Percentiles rank a stretch among this genome's conserved stretches.
Conservation (phyloP, 1,140 invertebrate species). For the Drosophila bipectinata region DNA sequence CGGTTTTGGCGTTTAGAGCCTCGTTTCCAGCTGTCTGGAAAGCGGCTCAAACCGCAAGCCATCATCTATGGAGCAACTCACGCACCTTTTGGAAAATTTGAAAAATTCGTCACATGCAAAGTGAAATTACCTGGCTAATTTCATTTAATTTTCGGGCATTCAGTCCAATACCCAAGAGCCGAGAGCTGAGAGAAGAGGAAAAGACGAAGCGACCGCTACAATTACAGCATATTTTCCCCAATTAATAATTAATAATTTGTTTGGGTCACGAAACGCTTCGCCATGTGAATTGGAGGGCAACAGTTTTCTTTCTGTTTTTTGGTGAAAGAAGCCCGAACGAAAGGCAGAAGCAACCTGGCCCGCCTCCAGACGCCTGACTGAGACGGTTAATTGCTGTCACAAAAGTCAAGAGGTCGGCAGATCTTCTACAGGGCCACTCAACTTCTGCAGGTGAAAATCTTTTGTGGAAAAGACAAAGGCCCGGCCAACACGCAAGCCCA, state of each 20-base stretch:
- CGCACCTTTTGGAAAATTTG: constrained; percentile 39
- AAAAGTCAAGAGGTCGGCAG: constrained; percentile 54
- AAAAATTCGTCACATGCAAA: constrained; percentile 79
- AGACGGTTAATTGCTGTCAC: constrained; percentile 81
- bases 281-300: constrained; percentile 58
- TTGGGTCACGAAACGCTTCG: constrained; percentile 75
- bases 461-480: constrained; percentile 43
- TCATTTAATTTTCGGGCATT: constrained; percentile 79
- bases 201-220: constrained; percentile 63
- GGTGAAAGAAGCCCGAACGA: constrained; percentile 41
- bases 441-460: constrained; percentile 62
- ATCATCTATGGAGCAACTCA: constrained; percentile 29
- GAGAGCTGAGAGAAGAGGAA: constrained; percentile 20
- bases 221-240: constrained; percentile 82
- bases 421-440: constrained; percentile 9
- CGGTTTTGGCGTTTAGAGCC: constrained; percentile 69
- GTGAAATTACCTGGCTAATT: constrained; percentile 81
- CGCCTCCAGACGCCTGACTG: constrained; percentile 56
- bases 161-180: neutral
- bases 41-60: constrained; percentile 30
- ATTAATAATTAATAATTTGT: constrained; percentile 84
- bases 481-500: constrained; percentile 61
- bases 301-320: constrained; percentile 28
- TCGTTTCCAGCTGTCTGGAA: constrained; percentile 66
- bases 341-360: constrained; percentile 33